Percentiles rank a stretch among this genome's conserved stretches.
These are phyloP conservation scores for Coptodon bakossiorum DNA, from an alignment of 2,113 vertebrate genomes.

Conservation along the genomic window DNA sequence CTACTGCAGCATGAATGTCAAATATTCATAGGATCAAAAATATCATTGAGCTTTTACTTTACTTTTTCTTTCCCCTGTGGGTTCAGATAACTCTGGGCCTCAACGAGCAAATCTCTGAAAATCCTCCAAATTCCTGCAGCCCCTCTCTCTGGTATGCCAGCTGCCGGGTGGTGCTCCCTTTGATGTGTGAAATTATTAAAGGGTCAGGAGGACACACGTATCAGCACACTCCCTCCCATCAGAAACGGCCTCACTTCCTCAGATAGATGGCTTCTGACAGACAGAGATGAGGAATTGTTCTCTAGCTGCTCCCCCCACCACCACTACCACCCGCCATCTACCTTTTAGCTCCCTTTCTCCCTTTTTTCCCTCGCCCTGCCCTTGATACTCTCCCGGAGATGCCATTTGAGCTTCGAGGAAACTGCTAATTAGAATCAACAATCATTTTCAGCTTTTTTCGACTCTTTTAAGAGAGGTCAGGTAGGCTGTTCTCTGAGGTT, in stretches of 20 bases:
- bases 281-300: constrained; percentile 57
- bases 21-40: constrained; percentile 73
- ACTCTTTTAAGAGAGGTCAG: constrained; percentile 5
- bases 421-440: constrained; percentile 51
- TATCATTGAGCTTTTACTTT: constrained; percentile 66
- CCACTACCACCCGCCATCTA: background rate
- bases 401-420: constrained; percentile 22
- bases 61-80: constrained; percentile 48
- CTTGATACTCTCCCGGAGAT: constrained; percentile 13
- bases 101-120: constrained; percentile 66
- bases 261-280: constrained; percentile 59
- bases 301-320: background rate
- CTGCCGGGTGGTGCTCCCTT: constrained; percentile 53
- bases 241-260: constrained; percentile 40
- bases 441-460: background rate
- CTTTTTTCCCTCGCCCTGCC: background rate
- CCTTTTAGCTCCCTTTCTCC: background rate
- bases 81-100: constrained; percentile 64
- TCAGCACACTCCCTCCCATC: constrained; percentile 36
- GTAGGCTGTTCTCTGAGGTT: background rate
- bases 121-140: constrained; percentile 57
- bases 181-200: constrained; percentile 63
- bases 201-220: constrained; percentile 49
- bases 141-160: constrained; percentile 32
- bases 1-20: constrained; percentile 64